Conservation (phyloP, 2,797 vertebrate species). For the Synaphobranchus kaupii region DNA sequence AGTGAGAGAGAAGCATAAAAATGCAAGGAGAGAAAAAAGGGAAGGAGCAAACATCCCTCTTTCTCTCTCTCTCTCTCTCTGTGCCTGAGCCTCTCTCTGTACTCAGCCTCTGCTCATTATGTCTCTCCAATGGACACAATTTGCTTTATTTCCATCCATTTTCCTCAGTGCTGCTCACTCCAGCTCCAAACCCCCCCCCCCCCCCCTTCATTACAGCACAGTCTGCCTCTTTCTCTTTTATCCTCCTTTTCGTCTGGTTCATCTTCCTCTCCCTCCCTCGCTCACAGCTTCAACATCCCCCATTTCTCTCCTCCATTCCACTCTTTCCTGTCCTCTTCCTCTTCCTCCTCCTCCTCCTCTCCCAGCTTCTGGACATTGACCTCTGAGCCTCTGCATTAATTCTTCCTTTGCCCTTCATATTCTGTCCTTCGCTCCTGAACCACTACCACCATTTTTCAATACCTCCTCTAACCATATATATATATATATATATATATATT, state of each 20-base stretch:
- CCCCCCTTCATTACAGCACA: background rate
- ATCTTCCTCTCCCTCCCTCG: background rate
- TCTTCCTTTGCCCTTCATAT: background rate
- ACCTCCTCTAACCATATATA: background rate
- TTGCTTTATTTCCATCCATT: slow-evolving; percentile 15
- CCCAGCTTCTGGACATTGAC: background rate
- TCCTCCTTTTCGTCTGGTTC: background rate
- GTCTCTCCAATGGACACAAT: slow-evolving; percentile 17
- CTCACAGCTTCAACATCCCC: background rate
- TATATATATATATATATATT: background rate
- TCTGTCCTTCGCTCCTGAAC: background rate
- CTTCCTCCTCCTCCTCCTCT: background rate
- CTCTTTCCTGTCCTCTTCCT: background rate
- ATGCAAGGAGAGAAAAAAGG: slow-evolving; percentile 19
- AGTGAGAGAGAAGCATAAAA: slow-evolving; percentile 14
- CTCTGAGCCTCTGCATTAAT: background rate
- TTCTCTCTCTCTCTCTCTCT: background rate
- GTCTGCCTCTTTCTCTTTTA: background rate
- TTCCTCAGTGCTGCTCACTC: background rate
- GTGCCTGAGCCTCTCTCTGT: background rate
- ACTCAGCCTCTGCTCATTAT: background rate
- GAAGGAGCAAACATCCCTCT: background rate
- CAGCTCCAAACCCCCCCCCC: background rate
- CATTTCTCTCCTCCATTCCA: background rate
- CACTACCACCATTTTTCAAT: background rate